phyloP scores from a whole-genome alignment of 2,113 vertebrate species.

The Psittacus erithacus region DNA sequence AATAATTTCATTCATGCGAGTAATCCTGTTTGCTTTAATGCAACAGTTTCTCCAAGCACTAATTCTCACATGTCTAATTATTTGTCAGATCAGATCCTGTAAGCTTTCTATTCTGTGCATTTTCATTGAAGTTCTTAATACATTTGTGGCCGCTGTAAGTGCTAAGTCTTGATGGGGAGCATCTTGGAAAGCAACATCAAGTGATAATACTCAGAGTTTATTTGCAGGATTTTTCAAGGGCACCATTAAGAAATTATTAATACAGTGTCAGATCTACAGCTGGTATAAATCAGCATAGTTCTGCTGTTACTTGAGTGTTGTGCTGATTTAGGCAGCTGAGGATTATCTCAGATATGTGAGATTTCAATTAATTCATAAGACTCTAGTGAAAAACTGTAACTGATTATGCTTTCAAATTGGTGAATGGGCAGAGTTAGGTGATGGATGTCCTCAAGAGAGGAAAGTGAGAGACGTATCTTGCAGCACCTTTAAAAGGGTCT shows the following conservation, averaged over 20 bases:
- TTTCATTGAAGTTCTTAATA: background rate
- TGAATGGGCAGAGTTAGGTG: background rate
- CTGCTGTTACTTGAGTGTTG: background rate
- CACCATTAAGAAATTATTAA: background rate
- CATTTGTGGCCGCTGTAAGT: background rate
- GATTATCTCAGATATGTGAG: background rate
- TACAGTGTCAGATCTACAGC: background rate
- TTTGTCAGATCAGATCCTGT: constrained; percentile 45
- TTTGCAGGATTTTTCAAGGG: background rate
- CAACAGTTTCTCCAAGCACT: constrained; percentile 3
- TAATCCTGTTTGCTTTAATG: constrained; percentile 49
- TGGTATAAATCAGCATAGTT: background rate
- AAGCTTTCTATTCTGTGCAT: background rate
- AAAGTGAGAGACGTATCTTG: background rate
- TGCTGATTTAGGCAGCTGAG: background rate
- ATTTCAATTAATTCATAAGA: background rate
- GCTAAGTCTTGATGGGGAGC: background rate
- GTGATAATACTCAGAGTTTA: background rate
- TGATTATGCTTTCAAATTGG: background rate
- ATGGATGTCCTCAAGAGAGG: background rate
- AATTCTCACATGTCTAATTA: constrained; percentile 37
- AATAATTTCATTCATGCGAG: constrained; percentile 30
- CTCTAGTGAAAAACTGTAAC: background rate
- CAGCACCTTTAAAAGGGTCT: background rate
- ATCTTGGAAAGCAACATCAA: background rate